Conservation (phyloP, 2,797 vertebrate genomes). For the Meda fulgida region DNA sequence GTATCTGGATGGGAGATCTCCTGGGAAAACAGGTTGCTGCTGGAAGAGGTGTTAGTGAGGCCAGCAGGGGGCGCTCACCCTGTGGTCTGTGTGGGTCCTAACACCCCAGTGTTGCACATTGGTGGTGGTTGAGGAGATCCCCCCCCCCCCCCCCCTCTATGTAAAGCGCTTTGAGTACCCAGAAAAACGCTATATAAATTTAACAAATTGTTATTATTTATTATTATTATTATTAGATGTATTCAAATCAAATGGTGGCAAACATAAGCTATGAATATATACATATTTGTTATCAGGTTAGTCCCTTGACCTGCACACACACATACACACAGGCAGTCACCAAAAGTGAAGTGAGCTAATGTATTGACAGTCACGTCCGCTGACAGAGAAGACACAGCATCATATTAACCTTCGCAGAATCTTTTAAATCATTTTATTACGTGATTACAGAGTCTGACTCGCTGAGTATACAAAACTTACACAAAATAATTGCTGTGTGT, state of each 20-base stretch:
- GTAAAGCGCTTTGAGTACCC: no score
- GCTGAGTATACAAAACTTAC: not conserved
- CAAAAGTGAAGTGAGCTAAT: not conserved
- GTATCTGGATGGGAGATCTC: no score
- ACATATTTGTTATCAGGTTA: conserved; percentile 7
- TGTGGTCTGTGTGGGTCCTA: no score
- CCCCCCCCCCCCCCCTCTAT: no score
- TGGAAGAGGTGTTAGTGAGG: no score
- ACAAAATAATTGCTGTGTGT: conserved; percentile 15
- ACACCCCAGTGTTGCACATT: no score
- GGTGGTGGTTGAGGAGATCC: no score
- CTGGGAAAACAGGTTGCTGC: no score
- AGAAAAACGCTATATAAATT: no score
- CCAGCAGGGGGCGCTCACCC: no score
- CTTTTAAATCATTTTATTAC: not conserved
- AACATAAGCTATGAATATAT: conserved; percentile 1
- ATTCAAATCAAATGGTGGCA: not conserved
- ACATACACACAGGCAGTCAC: not conserved
- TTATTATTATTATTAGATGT: no score
- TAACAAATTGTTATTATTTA: no score
- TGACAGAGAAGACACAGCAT: conserved; percentile 10
- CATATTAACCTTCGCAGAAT: conserved; percentile 2
- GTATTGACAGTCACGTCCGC: not conserved
- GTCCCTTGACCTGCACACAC: not conserved
- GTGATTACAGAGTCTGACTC: conserved; percentile 4